Conservation (phyloP, 2,113 vertebrate species). For the Varanus komodoensis region DNA sequence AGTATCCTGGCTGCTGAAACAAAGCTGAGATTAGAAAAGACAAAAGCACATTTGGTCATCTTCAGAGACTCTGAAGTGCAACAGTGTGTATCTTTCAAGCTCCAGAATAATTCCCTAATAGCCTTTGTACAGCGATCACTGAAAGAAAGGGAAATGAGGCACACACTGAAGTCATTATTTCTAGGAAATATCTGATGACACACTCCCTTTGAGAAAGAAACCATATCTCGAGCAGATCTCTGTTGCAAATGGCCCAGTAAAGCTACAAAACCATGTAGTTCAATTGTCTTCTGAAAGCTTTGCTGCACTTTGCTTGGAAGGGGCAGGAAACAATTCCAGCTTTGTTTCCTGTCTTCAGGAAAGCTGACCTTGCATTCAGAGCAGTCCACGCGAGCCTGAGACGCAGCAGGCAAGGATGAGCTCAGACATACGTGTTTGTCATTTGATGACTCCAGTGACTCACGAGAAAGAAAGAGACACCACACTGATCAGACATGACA, state of each 20-base stretch:
- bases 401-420: background rate
- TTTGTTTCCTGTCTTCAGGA: background rate
- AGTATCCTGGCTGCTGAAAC: background rate
- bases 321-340: background rate
- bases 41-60: constrained; percentile 28
- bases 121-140: constrained; percentile 5
- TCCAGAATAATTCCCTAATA: constrained; percentile 18
- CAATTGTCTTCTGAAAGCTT: constrained; percentile 1
- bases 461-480: background rate
- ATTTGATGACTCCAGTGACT: background rate
- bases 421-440: background rate
- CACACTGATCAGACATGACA: background rate
- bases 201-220: background rate
- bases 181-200: constrained; percentile 28
- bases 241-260: background rate
- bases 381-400: background rate
- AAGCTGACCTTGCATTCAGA: background rate
- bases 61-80: constrained; percentile 22
- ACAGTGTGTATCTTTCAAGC: constrained; percentile 25
- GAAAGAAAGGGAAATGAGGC: constrained; percentile 49
- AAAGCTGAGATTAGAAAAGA: constrained; percentile 41
- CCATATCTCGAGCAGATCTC: background rate
- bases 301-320: background rate
- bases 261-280: background rate
- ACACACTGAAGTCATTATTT: constrained; percentile 33